Percentiles rank a stretch among this genome's conserved stretches.
Conservation (phyloP, 1,140 invertebrate species). For the Mamestra configurata region DNA sequence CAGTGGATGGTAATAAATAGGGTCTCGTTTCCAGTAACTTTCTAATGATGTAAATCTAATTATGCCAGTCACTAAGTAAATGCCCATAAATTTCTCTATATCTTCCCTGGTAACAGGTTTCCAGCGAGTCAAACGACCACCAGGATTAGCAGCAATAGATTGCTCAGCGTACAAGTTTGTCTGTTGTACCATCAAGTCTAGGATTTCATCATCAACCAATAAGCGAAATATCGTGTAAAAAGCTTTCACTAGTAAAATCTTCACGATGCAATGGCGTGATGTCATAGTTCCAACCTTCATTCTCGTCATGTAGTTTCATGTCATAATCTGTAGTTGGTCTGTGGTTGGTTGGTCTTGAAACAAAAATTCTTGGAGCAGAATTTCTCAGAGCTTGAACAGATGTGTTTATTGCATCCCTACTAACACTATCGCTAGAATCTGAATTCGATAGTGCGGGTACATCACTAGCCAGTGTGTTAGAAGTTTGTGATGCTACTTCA, state of each 20-base stretch:
- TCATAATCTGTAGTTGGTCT: too few relatives aligned
- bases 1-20: background rate
- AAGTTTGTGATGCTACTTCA: too few relatives aligned
- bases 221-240: background rate
- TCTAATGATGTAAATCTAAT: background rate
- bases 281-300: too few relatives aligned
- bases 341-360: too few relatives aligned
- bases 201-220: background rate
- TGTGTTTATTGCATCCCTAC: too few relatives aligned
- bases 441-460: too few relatives aligned
- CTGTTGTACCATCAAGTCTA: background rate
- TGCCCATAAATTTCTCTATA: conserved; percentile 1
- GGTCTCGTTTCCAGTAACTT: background rate
- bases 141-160: background rate
- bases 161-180: background rate
- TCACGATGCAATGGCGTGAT: too few relatives aligned
- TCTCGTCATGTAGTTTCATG: too few relatives aligned
- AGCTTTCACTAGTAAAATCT: conserved; percentile 1
- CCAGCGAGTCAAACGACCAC: background rate
- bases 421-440: too few relatives aligned
- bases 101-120: background rate
- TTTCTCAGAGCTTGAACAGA: too few relatives aligned
- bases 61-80: conserved; percentile 1
- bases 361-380: too few relatives aligned
- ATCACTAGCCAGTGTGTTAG: too few relatives aligned